Evolutionary conservation across 2,888 invertebrate genomes (phyloP).

Genomic region (Tetragonula carbonaria): DNA sequence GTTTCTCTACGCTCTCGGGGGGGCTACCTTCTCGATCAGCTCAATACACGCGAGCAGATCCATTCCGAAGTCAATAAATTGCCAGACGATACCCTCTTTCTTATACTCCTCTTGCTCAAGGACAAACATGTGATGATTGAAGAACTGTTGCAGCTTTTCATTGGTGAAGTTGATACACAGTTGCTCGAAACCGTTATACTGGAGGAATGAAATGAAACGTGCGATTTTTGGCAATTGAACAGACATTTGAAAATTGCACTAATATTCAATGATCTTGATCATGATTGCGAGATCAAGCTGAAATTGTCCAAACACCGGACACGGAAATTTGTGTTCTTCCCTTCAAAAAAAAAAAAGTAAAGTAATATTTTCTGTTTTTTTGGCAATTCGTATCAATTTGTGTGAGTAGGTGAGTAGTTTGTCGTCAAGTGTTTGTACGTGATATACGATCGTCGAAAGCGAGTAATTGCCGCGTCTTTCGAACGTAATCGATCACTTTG

Average conservation of each 20-base stretch:
- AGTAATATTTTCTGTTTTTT: neutral
- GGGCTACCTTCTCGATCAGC: conserved; percentile 97
- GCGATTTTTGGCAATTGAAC: neutral
- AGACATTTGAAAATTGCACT: neutral
- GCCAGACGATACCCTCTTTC: conserved; percentile 98
- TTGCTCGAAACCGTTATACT: conserved; percentile 99
- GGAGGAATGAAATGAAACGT: conserved; percentile 43
- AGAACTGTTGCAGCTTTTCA: conserved; percentile 99
- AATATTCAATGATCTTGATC: neutral
- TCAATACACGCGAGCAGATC: conserved; percentile 99
- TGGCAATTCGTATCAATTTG: neutral
- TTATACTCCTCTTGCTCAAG: conserved; percentile 99
- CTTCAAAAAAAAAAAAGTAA: neutral
- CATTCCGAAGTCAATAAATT: conserved; percentile 99
- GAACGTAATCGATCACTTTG: neutral
- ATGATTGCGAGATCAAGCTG: neutral
- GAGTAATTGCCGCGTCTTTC: neutral
- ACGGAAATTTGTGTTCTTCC: neutral
- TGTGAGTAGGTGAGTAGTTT: neutral
- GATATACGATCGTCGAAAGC: neutral
- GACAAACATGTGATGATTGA: conserved; percentile 99
- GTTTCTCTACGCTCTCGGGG: conserved; percentile 26
- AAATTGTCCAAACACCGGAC: neutral
- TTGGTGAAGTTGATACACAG: conserved; percentile 99
- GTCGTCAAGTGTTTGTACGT: neutral